These are phyloP conservation scores for Pangasius mekongensis DNA, from an alignment of 2,797 vertebrate genomes.

Conservation along the genomic window DNA sequence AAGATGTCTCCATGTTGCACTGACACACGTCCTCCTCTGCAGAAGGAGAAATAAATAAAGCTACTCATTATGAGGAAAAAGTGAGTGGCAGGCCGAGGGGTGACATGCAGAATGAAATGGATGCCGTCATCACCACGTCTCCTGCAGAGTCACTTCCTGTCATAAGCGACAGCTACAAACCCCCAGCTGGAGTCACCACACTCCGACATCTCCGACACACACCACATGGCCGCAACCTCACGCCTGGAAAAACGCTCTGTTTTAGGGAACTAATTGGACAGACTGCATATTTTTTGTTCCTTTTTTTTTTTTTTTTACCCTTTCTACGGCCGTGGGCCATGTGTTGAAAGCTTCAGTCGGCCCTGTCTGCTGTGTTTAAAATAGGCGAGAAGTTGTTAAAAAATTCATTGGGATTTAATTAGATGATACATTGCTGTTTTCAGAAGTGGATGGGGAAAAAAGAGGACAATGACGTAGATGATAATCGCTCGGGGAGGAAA, in stretches of 20 bases:
- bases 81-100: constrained; percentile 9
- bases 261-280: constrained; percentile 67
- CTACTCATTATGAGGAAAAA: not conserved
- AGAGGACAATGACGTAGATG: constrained; percentile 38
- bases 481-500: constrained; percentile 34
- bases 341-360: constrained; percentile 58
- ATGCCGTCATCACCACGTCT: constrained; percentile 6
- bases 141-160: constrained; percentile 49
- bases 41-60: constrained; percentile 24
- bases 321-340: constrained; percentile 58
- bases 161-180: constrained; percentile 18
- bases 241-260: constrained; percentile 21
- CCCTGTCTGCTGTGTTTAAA: constrained; percentile 58
- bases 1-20: not conserved
- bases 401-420: constrained; percentile 75
- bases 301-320: constrained; percentile 36
- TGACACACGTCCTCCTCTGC: constrained; percentile 39
- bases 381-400: constrained; percentile 59
- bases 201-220: constrained; percentile 25
- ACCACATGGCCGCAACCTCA: not conserved
- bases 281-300: constrained; percentile 60
- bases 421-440: constrained; percentile 64
- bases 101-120: not conserved
- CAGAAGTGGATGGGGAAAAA: constrained; percentile 51
- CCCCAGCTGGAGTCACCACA: constrained; percentile 13